phyloP scores from a whole-genome alignment of 2,797 vertebrate genomes.

The Bradypus variegatus region DNA sequence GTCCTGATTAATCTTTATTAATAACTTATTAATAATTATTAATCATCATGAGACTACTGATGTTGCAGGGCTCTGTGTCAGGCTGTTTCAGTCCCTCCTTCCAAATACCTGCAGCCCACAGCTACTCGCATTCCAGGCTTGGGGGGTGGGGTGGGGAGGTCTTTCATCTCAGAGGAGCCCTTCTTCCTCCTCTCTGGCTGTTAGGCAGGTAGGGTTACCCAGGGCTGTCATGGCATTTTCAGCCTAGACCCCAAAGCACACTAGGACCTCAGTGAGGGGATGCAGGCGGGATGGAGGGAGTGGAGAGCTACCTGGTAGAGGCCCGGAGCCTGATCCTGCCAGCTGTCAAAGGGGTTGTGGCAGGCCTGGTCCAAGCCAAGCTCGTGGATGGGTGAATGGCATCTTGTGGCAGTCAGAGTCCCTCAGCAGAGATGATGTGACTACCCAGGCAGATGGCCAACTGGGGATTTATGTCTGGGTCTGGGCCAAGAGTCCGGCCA shows the following conservation, averaged over 20 bases:
- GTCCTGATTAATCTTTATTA: slow-evolving; percentile 46
- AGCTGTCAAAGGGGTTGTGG: background rate
- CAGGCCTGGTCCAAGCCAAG: background rate
- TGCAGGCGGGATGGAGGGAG: background rate
- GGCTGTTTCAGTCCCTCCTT: background rate
- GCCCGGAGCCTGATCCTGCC: background rate
- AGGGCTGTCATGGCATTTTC: background rate
- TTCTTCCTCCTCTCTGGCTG: background rate
- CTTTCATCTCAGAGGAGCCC: background rate
- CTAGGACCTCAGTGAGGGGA: background rate
- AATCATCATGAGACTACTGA: background rate
- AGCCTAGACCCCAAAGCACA: background rate
- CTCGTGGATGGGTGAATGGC: background rate
- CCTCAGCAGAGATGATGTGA: background rate
- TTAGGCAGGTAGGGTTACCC: background rate
- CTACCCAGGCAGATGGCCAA: background rate
- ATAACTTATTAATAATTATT: slow-evolving; percentile 51
- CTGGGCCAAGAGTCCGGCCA: background rate
- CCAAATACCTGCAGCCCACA: background rate
- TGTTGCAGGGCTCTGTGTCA: background rate
- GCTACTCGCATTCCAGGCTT: background rate
- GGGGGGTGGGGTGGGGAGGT: background rate
- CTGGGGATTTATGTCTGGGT: background rate
- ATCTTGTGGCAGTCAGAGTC: background rate
- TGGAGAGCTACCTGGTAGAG: fast-evolving